These are phyloP conservation scores for Corticium candelabrum DNA, from an alignment of 37 sponge, comb jelly and placozoan genomes.

Conservation along the genomic window DNA sequence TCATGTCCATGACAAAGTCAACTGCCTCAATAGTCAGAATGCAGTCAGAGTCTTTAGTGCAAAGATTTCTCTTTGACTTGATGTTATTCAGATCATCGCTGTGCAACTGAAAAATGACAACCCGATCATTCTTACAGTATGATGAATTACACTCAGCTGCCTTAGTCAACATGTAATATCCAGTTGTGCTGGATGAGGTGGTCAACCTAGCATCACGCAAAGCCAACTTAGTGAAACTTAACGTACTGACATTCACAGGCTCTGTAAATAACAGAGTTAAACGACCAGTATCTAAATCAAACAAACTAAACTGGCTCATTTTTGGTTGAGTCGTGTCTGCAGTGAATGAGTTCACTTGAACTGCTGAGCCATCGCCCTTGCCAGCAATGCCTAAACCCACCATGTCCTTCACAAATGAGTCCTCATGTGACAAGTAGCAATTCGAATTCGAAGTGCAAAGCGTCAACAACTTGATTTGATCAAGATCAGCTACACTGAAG, in stretches of 20 bases:
- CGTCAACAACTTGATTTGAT: neutral
- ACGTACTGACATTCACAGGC: slow-evolving; percentile 50
- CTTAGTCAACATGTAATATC: slow-evolving; percentile 28
- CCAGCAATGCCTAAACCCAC: slow-evolving; percentile 56
- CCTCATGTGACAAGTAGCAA: slow-evolving; percentile 63
- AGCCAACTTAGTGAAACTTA: slow-evolving; percentile 40
- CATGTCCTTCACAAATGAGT: slow-evolving; percentile 66
- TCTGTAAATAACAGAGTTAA: slow-evolving; percentile 61
- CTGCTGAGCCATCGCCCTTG: slow-evolving; percentile 32
- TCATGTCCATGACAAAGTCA: slow-evolving; percentile 57
- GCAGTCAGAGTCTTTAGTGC: slow-evolving; percentile 72
- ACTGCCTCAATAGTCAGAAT: slow-evolving; percentile 68
- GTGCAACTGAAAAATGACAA: slow-evolving; percentile 39
- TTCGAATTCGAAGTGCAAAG: slow-evolving; percentile 18
- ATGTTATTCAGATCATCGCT: slow-evolving; percentile 31
- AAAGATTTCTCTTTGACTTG: slow-evolving; percentile 52
- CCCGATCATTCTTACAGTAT: slow-evolving; percentile 8
- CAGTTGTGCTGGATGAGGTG: slow-evolving; percentile 52
- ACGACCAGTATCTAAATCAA: slow-evolving; percentile 46
- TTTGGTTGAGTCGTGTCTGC: slow-evolving; percentile 46
- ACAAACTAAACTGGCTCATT: slow-evolving; percentile 25
- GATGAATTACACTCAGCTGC: no score
- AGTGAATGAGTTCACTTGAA: slow-evolving; percentile 12
- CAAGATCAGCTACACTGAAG: neutral
- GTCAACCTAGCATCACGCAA: slow-evolving; percentile 39